These are phyloP conservation scores for Cephus nigrinus DNA, from an alignment of 2,888 invertebrate genomes.

Conservation along the genomic window DNA sequence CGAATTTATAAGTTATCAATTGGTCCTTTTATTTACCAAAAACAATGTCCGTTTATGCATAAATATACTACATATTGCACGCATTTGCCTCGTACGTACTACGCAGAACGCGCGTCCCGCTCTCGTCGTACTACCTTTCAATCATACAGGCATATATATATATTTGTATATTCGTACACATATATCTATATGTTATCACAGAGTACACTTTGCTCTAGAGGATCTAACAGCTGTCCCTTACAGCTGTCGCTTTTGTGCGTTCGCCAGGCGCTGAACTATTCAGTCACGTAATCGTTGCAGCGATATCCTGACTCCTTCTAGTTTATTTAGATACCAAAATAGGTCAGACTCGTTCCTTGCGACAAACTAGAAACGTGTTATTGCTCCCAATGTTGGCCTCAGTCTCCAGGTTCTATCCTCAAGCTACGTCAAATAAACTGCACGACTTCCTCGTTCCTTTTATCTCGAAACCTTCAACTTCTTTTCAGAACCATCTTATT, in stretches of 20 bases:
- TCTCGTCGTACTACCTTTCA: neutral
- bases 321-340: neutral
- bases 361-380: neutral
- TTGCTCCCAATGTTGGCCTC: neutral
- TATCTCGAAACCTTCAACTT: neutral
- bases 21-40: conserved; percentile 35
- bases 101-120: neutral
- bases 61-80: neutral
- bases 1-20: conserved; percentile 17
- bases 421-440: neutral
- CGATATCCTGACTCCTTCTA: neutral
- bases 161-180: conserved; percentile 16
- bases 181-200: conserved; percentile 39
- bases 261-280: neutral
- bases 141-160: conserved; percentile 23
- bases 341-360: neutral
- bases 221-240: conserved; percentile 18
- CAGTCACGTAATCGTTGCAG: neutral
- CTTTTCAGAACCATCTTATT: neutral
- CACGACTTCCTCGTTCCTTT: neutral
- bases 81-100: neutral
- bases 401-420: neutral
- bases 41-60: conserved; percentile 15
- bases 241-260: neutral
- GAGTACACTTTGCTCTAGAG: conserved; percentile 40